phyloP scores from a whole-genome alignment of 2,113 vertebrate genomes.

The Cacatua alba region DNA sequence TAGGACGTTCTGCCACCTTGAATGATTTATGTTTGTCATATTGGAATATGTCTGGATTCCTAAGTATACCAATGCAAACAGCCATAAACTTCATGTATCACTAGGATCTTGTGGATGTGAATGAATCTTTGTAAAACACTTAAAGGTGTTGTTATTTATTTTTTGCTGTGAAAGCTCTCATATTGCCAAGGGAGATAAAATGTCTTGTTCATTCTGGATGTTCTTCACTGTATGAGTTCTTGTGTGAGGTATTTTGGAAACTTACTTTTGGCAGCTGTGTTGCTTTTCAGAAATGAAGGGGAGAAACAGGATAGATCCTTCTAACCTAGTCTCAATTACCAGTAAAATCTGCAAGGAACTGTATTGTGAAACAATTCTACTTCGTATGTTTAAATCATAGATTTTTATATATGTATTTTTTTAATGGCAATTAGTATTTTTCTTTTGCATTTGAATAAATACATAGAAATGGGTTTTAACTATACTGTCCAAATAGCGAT shows the following conservation, averaged over 20 bases:
- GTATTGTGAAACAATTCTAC: not conserved
- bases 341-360: not conserved
- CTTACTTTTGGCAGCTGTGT: not conserved
- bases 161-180: not conserved
- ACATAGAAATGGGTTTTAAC: not conserved
- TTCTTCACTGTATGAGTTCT: not conserved
- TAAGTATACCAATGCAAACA: not conserved
- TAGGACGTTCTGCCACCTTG: not conserved
- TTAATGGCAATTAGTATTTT: not conserved
- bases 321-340: not conserved
- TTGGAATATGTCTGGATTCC: not conserved
- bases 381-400: not conserved
- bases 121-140: not conserved
- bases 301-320: not conserved
- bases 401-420: not conserved
- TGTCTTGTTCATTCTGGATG: not conserved
- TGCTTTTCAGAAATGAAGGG: not conserved
- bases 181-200: not conserved
- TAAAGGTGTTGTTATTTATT: not conserved
- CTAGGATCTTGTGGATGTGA: not conserved
- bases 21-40: not conserved
- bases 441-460: not conserved
- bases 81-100: accelerated
- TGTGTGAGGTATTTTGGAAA: not conserved
- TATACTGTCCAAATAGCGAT: not conserved